Percentiles rank a stretch among this genome's conserved stretches.
phyloP scores from a whole-genome alignment of 2,113 vertebrate species.

The Kryptolebias marmoratus region DNA sequence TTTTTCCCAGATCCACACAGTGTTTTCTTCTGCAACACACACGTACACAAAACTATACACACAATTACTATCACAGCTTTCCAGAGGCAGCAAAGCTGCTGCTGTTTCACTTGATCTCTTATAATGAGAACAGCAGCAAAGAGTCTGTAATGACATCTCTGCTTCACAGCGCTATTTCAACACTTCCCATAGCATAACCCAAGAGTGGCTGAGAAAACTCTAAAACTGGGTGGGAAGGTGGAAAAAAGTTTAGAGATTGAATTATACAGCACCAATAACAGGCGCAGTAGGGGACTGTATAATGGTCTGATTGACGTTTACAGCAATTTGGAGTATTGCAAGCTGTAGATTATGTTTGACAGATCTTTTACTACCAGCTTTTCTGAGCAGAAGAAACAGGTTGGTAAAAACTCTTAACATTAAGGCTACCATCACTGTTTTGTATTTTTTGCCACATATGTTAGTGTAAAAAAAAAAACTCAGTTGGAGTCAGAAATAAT shows the following conservation, averaged over 20 bases:
- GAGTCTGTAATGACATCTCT: constrained; percentile 65
- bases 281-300: constrained; percentile 33
- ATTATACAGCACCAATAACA: constrained; percentile 59
- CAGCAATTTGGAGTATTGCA: constrained; percentile 39
- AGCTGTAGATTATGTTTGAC: constrained; percentile 39
- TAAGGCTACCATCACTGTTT: too few species aligned
- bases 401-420: too few species aligned
- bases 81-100: constrained; percentile 64
- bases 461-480: too few species aligned
- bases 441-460: too few species aligned
- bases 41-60: constrained; percentile 30
- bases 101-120: constrained; percentile 70
- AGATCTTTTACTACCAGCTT: constrained; percentile 4
- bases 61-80: constrained; percentile 71
- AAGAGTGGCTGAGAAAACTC: constrained; percentile 53
- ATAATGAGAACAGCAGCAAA: constrained; percentile 73
- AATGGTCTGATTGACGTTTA: constrained; percentile 61
- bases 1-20: constrained; percentile 48
- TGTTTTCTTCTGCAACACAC: constrained; percentile 18
- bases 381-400: neutral
- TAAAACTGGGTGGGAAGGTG: constrained; percentile 18
- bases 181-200: constrained; percentile 62
- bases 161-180: constrained; percentile 51
- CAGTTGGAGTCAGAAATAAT: too few species aligned
- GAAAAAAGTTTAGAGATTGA: constrained; percentile 52